Evolutionary conservation across 2,797 vertebrate genomes (phyloP), one percentile per base, ranked within the genome.

Genomic region (Percopsis omiscomaycus): DNA sequence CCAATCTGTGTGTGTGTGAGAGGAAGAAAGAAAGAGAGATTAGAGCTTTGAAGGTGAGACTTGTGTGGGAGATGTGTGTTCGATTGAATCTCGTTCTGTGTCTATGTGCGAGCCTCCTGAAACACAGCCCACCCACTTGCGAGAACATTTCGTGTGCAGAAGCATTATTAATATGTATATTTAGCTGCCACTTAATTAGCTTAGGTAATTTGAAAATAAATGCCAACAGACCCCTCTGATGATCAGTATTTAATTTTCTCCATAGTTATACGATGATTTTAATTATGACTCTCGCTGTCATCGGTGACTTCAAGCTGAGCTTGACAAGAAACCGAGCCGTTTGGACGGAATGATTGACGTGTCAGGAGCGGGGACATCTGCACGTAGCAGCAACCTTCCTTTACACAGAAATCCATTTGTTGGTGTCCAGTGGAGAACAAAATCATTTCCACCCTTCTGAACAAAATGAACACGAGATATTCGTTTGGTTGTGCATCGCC

Each of bases 151-250:
- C 72, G 61, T 62, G 64, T 56, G 59, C 64, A 80, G 57, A 16
- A 8, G 14, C 37, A 69, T 75, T 56, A 82, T 78, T 81, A 74
- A 75, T 78, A 78, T 16, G 6, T 73, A 69, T 71, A 69, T 79
- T 80, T 71, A 73, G 44, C 62, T 27, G 44, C 27, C 66, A 78
- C n/a, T 14, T 60, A 69, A 81, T 60, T 55, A 77, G 61, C 27
- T 77, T 64, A 58, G 53, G 56, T 47, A 28, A 74, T 59, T 69
- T 61, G 29, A 55, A 64, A 78, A 71, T 72, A 0, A 75, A 76
- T 71, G 27, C 15, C 30, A 67, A 45, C 46, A 58, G 5, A 56
- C 61, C 56, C 47, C n/a, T 29, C 30, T 64, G 60, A 59, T 68
- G 37, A 61, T 61, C 45, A 55, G 60, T 51, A 6, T 54, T 58